A percentile compares a stretch with the other conserved stretches of the same genome.
phyloP scores from a whole-genome alignment of 2,888 invertebrate genomes.

The Xylophagus ater region DNA sequence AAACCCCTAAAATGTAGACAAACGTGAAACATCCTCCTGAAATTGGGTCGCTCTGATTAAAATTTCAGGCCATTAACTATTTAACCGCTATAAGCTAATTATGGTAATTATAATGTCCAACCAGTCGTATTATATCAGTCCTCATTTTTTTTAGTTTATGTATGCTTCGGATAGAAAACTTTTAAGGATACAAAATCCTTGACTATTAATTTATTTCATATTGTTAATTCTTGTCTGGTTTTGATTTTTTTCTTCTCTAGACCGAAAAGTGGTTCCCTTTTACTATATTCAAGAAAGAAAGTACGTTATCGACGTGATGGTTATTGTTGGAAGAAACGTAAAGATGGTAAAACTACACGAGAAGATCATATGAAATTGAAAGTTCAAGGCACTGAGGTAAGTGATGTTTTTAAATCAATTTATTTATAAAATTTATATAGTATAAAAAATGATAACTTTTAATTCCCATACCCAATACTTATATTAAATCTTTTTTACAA shows the following conservation, averaged over 20 bases:
- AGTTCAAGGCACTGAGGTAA: conserved; percentile 90
- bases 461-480: too few relatives aligned
- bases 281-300: conserved; percentile 91
- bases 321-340: conserved; percentile 97
- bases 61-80: conserved; percentile 18
- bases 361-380: conserved; percentile 99
- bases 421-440: neutral
- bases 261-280: conserved; percentile 93
- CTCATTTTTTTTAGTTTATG: conserved; percentile 5
- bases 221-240: too few relatives aligned
- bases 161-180: too few relatives aligned
- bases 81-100: conserved; percentile 18
- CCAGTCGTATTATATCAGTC: conserved; percentile 6
- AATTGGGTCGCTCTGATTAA: conserved; percentile 13
- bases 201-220: too few relatives aligned
- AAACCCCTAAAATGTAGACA: conserved; percentile 2
- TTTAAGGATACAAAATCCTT: conserved; percentile 9
- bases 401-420: conserved; percentile 1
- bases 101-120: conserved; percentile 17
- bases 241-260: conserved; percentile 47
- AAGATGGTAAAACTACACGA: conserved; percentile 94
- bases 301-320: conserved; percentile 92
- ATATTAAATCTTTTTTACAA: too few relatives aligned
- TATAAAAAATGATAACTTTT: too few relatives aligned
- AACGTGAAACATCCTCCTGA: neutral